Evolutionary conservation across 2,888 invertebrate genomes (phyloP).

Genomic region (Oscheius myriophilus): DNA sequence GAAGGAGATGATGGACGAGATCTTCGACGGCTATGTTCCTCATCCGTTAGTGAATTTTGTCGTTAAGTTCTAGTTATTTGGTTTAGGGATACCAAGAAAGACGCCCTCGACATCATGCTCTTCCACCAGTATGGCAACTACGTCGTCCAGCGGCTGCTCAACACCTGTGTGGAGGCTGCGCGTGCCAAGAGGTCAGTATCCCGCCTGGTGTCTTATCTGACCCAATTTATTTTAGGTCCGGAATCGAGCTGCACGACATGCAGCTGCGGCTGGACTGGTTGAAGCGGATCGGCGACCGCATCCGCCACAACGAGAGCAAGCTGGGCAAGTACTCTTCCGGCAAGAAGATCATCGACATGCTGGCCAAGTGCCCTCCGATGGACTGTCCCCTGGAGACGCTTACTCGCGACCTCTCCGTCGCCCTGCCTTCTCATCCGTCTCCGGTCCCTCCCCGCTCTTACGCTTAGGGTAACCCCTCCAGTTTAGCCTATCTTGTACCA

Average conservation of each 20-base stretch:
- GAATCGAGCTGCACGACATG: conserved; percentile 25
- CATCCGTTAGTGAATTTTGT: conserved; percentile 42
- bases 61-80: neutral
- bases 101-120: conserved; percentile 63
- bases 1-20: conserved; percentile 60
- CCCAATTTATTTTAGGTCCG: neutral
- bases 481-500: neutral
- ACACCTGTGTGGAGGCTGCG: conserved; percentile 42
- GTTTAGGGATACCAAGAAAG: conserved; percentile 50
- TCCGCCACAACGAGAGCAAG: conserved; percentile 13
- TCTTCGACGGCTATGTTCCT: conserved; percentile 62
- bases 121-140: conserved; percentile 70
- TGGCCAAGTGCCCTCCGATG: conserved; percentile 15
- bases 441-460: neutral
- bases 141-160: conserved; percentile 65
- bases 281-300: conserved; percentile 10
- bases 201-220: conserved; percentile 10
- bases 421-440: neutral
- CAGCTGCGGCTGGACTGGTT: conserved; percentile 24
- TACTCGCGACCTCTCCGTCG: neutral
- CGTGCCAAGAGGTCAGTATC: conserved; percentile 28
- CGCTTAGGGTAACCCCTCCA: neutral
- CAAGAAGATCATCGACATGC: conserved; percentile 31
- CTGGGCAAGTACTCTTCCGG: conserved; percentile 33
- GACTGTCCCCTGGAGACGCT: conserved; percentile 1